Base-by-base conservation (phyloP, 2,797 vertebrate genomes). In the Sus cebifrons region DNA sequence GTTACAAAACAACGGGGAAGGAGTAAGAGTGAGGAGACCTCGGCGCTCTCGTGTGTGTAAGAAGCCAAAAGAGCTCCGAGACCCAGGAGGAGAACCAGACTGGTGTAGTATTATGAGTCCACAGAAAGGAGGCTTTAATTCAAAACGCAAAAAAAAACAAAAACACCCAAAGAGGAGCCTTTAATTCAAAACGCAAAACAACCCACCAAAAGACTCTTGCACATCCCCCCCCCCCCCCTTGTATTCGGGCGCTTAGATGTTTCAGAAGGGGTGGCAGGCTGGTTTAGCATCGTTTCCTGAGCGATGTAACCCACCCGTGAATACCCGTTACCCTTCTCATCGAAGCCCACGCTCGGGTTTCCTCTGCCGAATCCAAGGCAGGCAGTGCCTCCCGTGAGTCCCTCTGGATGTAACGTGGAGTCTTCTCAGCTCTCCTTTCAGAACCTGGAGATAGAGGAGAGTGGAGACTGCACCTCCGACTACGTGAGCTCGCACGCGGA, bases 381-480 rank as follows among this genome's bases (percentile, higher is more conserved):
- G 20, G 75, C 49, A 32, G 54, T 62, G 11, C 4, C 11, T 27
- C 27, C 25, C 56, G 29, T 32, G 20, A 29, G 65, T 94, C 27
- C 27, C 40, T 81, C 40, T 88, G 40, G 3, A 36, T 73, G 10
- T 96, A 89, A 97, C 8, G 4, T 52, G 0, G 29, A 17, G 17
- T 93, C 96, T 95, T 91, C 97, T 86, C 98, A 99, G 99, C 98
- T 99, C 23, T 98, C 98, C 32, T 99, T 99, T 96, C 96, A 98
- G n/a, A 98, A 98, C 71, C 99, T 99, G 97, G 98, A 99, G 94
- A 83, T 99, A 97, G 99, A 99, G 96, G 98, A 99, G 71, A 99
- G 98, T 0, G 98, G 99, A 93, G 96, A 98, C 60, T 99, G 99
- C 83, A 96, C 96, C 86, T 99, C 98, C 0, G 99, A 99, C 94